Evolutionary conservation across 2,888 invertebrate species (phyloP), one percentile per base, ranked within the genome.

Genomic region (Andrena marginata): DNA sequence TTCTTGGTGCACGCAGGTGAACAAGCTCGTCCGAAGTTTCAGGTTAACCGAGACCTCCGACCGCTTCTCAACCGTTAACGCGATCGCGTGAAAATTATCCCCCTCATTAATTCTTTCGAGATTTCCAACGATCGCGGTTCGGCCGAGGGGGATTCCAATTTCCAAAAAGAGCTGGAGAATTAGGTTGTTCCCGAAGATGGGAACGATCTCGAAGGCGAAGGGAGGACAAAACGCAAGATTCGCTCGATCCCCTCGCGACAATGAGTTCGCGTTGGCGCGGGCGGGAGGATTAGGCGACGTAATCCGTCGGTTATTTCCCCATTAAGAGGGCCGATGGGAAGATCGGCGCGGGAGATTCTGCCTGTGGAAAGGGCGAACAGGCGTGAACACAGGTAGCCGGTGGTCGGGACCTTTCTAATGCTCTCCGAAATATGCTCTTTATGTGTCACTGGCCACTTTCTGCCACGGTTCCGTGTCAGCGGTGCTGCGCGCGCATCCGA

Each of bases 391-490:
- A 89, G 89, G 89, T 88, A 87, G 87, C 80, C 63, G 84, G 72
- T 51, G 42, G 62, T 64, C 20, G 64, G 72, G 90, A 33, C 70
- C 82, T 56, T 68, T 31, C 70, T 93, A 93, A 94, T 93, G 83
- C 93, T 87, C 93, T 87, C 89, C 72, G 90, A 93, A 93, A 92
- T 93, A 93, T 94, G 93, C 93, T 92, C 91, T 93, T 94, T 93
- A 93, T 93, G 93, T 94, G 93, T 94, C 93, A 93, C 92, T 94
- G 91, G 92, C 91, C 92, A 93, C 92, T 93, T 92, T 91, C 89
- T 91, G 87, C 88, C 79, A 54, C 62, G 85, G 77, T 89, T 90
- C 80, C 85, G 80, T 88, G 90, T 89, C 85, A 81, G 7, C 65
- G 59, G 77, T 35, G 49, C 59, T 59, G 42, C 56, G 75, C 56